A percentile compares a stretch with the other conserved stretches of the same genome.
Evolutionary conservation across 2,888 invertebrate species (phyloP).

Genomic region (Hermaeophaga mercurialis): DNA sequence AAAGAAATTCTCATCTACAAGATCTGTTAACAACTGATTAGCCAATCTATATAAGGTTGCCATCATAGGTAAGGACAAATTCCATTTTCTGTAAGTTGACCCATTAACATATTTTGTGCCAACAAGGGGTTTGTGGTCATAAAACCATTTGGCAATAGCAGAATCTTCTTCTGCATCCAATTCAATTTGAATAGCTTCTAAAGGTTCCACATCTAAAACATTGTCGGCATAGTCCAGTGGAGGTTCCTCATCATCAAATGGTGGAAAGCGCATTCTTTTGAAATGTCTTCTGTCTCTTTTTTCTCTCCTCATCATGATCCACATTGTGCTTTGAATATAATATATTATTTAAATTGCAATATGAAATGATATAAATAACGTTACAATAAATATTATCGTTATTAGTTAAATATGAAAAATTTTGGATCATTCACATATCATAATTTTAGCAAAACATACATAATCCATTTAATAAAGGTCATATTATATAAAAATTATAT

Average conservation of each 20-base stretch:
- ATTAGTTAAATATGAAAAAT: background rate
- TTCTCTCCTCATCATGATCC: constrained; percentile 99
- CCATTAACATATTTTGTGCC: constrained; percentile 94
- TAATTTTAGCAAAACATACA: no score
- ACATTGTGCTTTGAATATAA: constrained; percentile 80
- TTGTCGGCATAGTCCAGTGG: constrained; percentile 99
- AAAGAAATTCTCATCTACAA: constrained; percentile 98
- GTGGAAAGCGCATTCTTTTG: constrained; percentile 99
- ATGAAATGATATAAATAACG: no score
- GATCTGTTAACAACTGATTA: constrained; percentile 95
- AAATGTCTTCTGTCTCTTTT: constrained; percentile 98
- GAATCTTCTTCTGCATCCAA: constrained; percentile 93
- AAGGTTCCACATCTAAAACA: constrained; percentile 96
- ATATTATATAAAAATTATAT: no score
- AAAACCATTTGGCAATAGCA: constrained; percentile 95
- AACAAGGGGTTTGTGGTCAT: constrained; percentile 95
- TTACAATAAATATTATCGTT: background rate
- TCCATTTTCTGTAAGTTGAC: constrained; percentile 96
- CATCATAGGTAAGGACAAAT: constrained; percentile 94
- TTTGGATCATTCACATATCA: no score
- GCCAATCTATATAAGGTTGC: constrained; percentile 97
- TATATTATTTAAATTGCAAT: background rate
- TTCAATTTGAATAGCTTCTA: constrained; percentile 99
- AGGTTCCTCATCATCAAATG: constrained; percentile 99
- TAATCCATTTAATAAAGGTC: no score